Evolutionary conservation across 2,888 invertebrate species (phyloP).

Genomic region (Saturnia pavonia): DNA sequence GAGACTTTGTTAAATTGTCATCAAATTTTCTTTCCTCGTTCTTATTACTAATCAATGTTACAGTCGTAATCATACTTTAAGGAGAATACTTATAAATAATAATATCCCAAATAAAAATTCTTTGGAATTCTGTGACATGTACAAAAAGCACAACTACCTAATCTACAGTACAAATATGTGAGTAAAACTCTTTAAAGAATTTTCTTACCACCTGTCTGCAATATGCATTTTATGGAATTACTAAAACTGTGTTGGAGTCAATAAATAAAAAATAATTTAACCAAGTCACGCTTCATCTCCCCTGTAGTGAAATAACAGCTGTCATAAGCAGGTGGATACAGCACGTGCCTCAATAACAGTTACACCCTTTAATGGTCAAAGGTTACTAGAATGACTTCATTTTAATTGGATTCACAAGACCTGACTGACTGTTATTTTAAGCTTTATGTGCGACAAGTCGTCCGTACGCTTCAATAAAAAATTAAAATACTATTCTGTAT

Average conservation of each 20-base stretch:
- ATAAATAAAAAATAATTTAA: slow-evolving; percentile 15
- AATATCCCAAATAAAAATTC: neutral
- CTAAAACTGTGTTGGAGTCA: neutral
- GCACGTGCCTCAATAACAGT: slow-evolving; percentile 27
- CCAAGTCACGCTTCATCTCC: slow-evolving; percentile 14
- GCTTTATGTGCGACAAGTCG: slow-evolving; percentile 18
- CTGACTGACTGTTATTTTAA: slow-evolving; percentile 41
- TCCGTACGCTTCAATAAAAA: neutral
- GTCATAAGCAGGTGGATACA: slow-evolving; percentile 28
- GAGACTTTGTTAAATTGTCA: too few relatives aligned
- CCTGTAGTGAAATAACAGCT: slow-evolving; percentile 16
- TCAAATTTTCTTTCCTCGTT: too few relatives aligned
- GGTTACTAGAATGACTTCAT: slow-evolving; percentile 45
- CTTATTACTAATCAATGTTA: too few relatives aligned
- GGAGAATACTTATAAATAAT: neutral
- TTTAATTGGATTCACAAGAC: slow-evolving; percentile 29
- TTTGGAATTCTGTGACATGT: neutral
- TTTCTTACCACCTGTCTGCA: neutral
- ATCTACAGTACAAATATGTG: neutral
- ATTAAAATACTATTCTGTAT: neutral
- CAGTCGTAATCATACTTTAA: too few relatives aligned
- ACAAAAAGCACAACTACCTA: neutral
- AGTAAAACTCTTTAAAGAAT: neutral
- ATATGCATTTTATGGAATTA: neutral
- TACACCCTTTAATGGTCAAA: slow-evolving; percentile 44